A percentile compares a stretch with the other conserved stretches of the same genome.
phyloP scores from a whole-genome alignment of 2,888 invertebrate species.

The Diploptera punctata region DNA sequence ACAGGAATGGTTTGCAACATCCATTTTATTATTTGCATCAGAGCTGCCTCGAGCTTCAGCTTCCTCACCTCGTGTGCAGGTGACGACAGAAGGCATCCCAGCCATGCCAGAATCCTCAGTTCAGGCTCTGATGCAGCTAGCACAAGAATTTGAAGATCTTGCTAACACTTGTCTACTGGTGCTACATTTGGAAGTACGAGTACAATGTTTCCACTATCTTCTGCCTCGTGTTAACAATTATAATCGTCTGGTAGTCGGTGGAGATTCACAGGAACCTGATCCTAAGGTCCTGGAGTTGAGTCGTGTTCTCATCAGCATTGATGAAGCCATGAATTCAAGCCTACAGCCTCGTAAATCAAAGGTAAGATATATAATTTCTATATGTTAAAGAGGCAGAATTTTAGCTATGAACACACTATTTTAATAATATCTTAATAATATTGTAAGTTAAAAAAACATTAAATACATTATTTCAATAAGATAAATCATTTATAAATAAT shows the following conservation, averaged over 20 bases:
- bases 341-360: constrained; percentile 79
- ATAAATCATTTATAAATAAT: too few species aligned
- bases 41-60: constrained; percentile 63
- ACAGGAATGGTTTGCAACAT: constrained; percentile 80
- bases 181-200: constrained; percentile 90
- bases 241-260: constrained; percentile 54
- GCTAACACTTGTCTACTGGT: constrained; percentile 91
- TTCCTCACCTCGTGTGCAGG: constrained; percentile 46
- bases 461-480: too few species aligned
- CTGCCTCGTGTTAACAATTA: constrained; percentile 62
- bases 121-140: constrained; percentile 71
- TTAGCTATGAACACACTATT: too few species aligned
- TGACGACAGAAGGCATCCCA: constrained; percentile 41
- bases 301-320: constrained; percentile 76
- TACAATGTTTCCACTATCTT: constrained; percentile 95
- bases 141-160: constrained; percentile 84
- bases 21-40: constrained; percentile 66
- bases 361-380: too few species aligned
- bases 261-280: constrained; percentile 79
- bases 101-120: constrained; percentile 63
- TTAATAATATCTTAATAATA: too few species aligned
- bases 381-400: too few species aligned
- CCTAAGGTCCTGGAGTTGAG: constrained; percentile 78
- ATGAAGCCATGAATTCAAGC: constrained; percentile 77
- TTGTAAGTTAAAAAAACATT: too few species aligned